Conservation (phyloP, 2,113 vertebrate genomes). For the Ammodytes dubius region DNA sequence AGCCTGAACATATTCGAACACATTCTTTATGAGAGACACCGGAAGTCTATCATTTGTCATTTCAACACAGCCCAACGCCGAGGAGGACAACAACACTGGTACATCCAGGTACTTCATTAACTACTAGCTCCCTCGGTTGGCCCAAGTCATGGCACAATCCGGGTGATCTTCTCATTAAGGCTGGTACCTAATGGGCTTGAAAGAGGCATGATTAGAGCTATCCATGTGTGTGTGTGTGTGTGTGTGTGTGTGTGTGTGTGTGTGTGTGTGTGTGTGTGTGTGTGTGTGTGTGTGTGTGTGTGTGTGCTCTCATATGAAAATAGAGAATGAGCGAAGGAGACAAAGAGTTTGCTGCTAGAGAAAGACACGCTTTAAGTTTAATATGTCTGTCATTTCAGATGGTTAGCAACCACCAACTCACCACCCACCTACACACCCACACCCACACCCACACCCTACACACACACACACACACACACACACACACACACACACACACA, state of each 20-base stretch:
- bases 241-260: slow-evolving; percentile 20
- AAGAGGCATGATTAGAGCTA: slow-evolving; percentile 69
- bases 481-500: slow-evolving; percentile 19
- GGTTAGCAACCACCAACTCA: slow-evolving; percentile 55
- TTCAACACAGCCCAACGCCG: slow-evolving; percentile 21
- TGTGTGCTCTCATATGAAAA: neutral
- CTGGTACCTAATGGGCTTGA: slow-evolving; percentile 68
- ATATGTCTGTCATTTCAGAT: slow-evolving; percentile 71
- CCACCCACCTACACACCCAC: slow-evolving; percentile 14
- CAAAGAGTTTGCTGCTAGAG: slow-evolving; percentile 56
- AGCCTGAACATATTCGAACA: slow-evolving; percentile 52
- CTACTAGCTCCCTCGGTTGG: slow-evolving; percentile 59
- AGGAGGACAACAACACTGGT: slow-evolving; percentile 26
- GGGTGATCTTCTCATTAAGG: slow-evolving; percentile 71
- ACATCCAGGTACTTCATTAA: slow-evolving; percentile 59
- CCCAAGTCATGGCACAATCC: slow-evolving; percentile 58
- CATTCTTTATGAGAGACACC: slow-evolving; percentile 54
- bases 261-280: slow-evolving; percentile 10
- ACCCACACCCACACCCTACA: slow-evolving; percentile 33
- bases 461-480: slow-evolving; percentile 37
- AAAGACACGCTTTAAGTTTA: slow-evolving; percentile 70
- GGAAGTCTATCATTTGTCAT: slow-evolving; percentile 61
- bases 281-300: slow-evolving; percentile 21
- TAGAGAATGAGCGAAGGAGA: slow-evolving; percentile 21
- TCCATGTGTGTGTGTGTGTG: slow-evolving; percentile 29